Conservation (phyloP, 2,888 invertebrate species). For the Cephus spinipes region DNA sequence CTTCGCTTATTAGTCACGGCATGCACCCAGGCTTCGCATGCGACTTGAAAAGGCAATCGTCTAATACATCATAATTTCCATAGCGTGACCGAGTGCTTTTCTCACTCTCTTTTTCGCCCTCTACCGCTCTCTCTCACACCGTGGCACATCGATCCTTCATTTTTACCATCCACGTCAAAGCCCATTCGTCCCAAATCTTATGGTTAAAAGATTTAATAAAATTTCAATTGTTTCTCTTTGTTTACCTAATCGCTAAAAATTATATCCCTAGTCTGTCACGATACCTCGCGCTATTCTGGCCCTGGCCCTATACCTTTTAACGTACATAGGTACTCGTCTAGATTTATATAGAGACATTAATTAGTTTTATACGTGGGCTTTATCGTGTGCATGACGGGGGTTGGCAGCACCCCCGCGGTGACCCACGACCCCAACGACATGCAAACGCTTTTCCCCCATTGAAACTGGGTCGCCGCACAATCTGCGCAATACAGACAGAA, state of each 20-base stretch:
- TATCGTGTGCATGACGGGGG: constrained; percentile 12
- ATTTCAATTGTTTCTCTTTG: neutral
- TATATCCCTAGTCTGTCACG: neutral
- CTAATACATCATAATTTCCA: constrained; percentile 62
- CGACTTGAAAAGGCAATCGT: constrained; percentile 56
- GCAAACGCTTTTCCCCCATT: constrained; percentile 11
- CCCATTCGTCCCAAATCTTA: neutral
- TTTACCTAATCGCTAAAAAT: neutral
- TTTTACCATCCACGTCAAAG: neutral
- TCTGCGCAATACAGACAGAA: neutral
- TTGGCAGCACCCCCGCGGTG: neutral
- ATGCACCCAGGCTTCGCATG: constrained; percentile 34
- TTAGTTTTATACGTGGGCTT: constrained; percentile 9
- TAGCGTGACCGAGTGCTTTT: constrained; percentile 49
- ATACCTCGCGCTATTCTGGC: neutral
- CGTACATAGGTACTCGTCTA: constrained; percentile 3
- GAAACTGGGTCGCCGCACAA: constrained; percentile 5
- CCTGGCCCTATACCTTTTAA: neutral
- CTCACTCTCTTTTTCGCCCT: neutral
- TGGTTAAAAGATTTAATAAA: neutral
- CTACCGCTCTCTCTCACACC: neutral
- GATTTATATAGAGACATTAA: constrained; percentile 12
- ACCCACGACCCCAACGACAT: neutral
- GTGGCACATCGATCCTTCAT: neutral
- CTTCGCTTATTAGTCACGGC: constrained; percentile 55